A percentile compares a stretch with the other conserved stretches of the same genome.
Evolutionary conservation across 2,113 vertebrate species (phyloP).

Genomic region (Stigmatopora nigra): DNA sequence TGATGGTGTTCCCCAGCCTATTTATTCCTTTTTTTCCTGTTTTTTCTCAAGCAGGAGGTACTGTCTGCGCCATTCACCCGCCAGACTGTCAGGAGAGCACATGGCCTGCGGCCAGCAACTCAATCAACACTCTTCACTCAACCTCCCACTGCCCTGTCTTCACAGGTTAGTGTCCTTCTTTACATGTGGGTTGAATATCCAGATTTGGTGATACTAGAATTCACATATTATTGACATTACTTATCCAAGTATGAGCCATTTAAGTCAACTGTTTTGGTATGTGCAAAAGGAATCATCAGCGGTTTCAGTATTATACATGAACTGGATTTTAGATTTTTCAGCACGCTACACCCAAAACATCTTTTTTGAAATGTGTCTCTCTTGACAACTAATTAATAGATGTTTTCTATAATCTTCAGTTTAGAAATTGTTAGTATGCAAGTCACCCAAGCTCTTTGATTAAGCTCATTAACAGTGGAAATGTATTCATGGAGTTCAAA

Average conservation of each 20-base stretch:
- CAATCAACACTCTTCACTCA: constrained; percentile 66
- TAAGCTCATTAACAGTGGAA: constrained; percentile 12
- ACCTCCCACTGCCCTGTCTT: constrained; percentile 60
- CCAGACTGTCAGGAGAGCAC: constrained; percentile 72
- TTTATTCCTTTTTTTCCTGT: not conserved
- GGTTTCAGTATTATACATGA: not conserved
- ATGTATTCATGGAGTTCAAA: constrained; percentile 38
- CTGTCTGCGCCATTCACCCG: constrained; percentile 60
- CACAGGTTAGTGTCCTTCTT: constrained; percentile 48
- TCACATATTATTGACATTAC: constrained; percentile 14
- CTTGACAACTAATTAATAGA: constrained; percentile 3
- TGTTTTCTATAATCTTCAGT: constrained; percentile 20
- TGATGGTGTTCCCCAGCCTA: not conserved
- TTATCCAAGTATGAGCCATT: not conserved
- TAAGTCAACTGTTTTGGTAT: not conserved
- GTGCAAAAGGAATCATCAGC: not conserved
- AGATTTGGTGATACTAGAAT: constrained; percentile 12
- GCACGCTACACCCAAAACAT: not conserved
- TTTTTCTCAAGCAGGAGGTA: constrained; percentile 52
- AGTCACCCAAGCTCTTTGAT: constrained; percentile 11
- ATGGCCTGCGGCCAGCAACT: constrained; percentile 64
- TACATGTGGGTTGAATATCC: constrained; percentile 7
- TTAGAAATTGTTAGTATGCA: constrained; percentile 17
- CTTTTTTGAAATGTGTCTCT: constrained; percentile 2
- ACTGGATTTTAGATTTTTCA: constrained; percentile 5